Conservation (phyloP, 2,113 vertebrate genomes). For the Calidris pugnax region DNA sequence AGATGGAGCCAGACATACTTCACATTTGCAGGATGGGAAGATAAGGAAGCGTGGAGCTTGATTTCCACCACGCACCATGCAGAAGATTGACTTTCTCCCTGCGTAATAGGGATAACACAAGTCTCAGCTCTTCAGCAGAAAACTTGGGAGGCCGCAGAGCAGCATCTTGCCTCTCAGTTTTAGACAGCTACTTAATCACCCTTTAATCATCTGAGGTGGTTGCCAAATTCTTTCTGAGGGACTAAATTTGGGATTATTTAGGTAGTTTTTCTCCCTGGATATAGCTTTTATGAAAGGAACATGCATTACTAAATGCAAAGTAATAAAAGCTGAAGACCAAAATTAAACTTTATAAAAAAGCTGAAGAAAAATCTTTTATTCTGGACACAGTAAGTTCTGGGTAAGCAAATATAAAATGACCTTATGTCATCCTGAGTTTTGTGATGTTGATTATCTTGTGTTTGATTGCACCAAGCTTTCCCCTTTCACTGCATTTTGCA, state of each 20-base stretch:
- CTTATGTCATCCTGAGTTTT: neutral
- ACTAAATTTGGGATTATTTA: neutral
- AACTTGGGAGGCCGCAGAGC: neutral
- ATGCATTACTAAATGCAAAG: neutral
- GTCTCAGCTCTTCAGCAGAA: neutral
- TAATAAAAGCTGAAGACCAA: neutral
- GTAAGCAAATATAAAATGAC: neutral
- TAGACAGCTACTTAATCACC: neutral
- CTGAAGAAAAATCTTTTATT: neutral
- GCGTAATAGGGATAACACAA: neutral
- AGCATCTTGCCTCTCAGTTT: neutral
- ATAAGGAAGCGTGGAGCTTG: neutral
- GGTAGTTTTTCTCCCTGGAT: neutral
- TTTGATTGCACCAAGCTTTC: neutral
- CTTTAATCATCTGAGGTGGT: neutral
- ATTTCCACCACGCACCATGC: neutral
- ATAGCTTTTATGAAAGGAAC: neutral
- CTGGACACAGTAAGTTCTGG: neutral
- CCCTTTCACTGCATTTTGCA: neutral
- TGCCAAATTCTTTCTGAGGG: neutral
- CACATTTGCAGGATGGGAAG: neutral
- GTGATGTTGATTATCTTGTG: neutral
- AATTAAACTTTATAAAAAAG: neutral
- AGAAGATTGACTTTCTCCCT: neutral
- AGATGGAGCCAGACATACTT: neutral